Base-by-base conservation (phyloP, 1,140 invertebrate genomes). In the Hormaphis cornu region DNA sequence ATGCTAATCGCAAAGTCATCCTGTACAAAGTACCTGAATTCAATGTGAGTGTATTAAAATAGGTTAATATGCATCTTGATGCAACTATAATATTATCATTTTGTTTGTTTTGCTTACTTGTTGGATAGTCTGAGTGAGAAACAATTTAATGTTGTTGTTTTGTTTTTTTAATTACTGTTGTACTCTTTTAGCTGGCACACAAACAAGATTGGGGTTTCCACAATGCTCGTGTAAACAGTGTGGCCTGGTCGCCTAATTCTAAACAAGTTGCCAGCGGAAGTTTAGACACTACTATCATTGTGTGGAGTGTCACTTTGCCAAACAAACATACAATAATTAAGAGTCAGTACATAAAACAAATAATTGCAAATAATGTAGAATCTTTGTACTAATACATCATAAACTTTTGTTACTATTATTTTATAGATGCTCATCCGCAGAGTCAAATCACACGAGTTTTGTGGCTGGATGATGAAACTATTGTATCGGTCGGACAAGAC, bases 141-240 rank as follows among this genome's bases (percentile, higher is more conserved):
- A 10, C 14, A 20, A 28, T 46, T 40, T 28, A 46, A 9, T n/a
- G n/a, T n/a, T n/a, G n/a, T n/a, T 18, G 10, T 28, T 24, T 12
- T 44, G 5, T 20, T 44, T 44, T 40, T 44, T 14, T 61, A 10
- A 37, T n/a, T 46, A 63, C 28, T 46, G 20, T 46, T 46, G 3
- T 28, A 20, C 30, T 8, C 26, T 70, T 52, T 33, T 75, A 91
- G 89, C 80, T 85, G 75, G 87, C 89, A 1, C 89, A 91, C 75
- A 88, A 89, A 75, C 86, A 90, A 78, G 93, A 96, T 81, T 97
- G 94, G 95, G 92, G 93, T 73, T 95, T 93, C 83, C 96, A 98
- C 78, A 93, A 89, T 76, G 95, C 95, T 10, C 83, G 89, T 73
- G 92, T 98, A 1, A 97, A 96, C 79, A 91, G 88, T 75, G 86